Evolutionary conservation across 2,888 invertebrate species (phyloP), one percentile per base, ranked within the genome.

Genomic region (Xestia xanthographa): DNA sequence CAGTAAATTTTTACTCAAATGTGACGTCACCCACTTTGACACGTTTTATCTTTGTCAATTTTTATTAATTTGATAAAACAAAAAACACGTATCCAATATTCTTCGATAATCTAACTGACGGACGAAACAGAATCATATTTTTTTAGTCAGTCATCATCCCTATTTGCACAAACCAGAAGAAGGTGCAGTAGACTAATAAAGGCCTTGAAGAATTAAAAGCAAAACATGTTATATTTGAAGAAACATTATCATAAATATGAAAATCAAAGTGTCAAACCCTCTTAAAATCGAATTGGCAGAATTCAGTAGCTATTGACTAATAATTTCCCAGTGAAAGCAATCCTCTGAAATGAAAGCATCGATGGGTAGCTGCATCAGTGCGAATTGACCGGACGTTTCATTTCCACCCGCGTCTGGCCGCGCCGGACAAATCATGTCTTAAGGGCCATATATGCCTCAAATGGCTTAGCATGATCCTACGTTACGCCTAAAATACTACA

Each of bases 311-410:
- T n/a, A 62, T 34, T 9, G 12, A 62, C 62, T 58, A 48, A 29
- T 53, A 48, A 53, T 41, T 62, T 38, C 38, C 9, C 6, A 65
- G 17, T 65, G 41, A 65, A 82, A 77, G 53, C 65, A 53, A 53
- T 58, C 70, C 62, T 50, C n/a, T 66, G 29, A 70, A 58, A 62
- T 29, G 56, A 41, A 50, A 77, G n/a, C 34, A 70, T 17, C 41
- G n/a, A 67, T 71, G 20, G 74, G n/a, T 29, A 79, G 50, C 29
- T 83, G 65, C 71, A 75, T 63, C 45, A 72, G 43, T 26, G 48
- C 41, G 70, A 53, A 53, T 60, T 62, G 70, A 63, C 85, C 72
- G 81, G 80, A 81, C 77, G 60, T 84, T 83, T 84, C 77, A 83
- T 84, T 80, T 83, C 83, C 84, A 73, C 56, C n/a, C 75, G 20